Conservation (phyloP, 2,113 vertebrate genomes). For the Ictalurus furcatus region DNA sequence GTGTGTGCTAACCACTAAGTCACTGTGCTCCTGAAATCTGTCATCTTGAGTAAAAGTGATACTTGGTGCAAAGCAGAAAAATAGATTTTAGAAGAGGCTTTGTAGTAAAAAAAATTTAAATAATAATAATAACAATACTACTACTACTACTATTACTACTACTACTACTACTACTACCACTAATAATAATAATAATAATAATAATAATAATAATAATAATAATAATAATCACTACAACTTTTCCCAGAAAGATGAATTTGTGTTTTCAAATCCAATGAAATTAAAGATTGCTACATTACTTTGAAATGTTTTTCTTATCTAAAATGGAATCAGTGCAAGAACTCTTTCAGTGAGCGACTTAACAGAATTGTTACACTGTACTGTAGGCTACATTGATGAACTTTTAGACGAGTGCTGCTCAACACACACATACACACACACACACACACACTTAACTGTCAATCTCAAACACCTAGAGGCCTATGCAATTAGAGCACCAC, state of each 20-base stretch:
- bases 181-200: not conserved
- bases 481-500: constrained; percentile 9
- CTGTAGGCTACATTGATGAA: constrained; percentile 22
- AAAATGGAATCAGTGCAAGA: constrained; percentile 36
- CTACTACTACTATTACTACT: too few relatives aligned
- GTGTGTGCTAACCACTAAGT: too few relatives aligned
- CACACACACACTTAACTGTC: constrained; percentile 27
- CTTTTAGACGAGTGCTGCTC: constrained; percentile 18
- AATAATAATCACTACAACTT: not conserved
- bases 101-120: constrained; percentile 9
- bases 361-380: constrained; percentile 21
- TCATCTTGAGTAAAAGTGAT: constrained; percentile 32
- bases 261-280: constrained; percentile 26
- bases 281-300: constrained; percentile 5
- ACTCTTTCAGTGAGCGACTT: constrained; percentile 27
- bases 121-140: too few relatives aligned
- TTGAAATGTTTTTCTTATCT: constrained; percentile 22
- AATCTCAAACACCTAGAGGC: not conserved
- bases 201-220: not conserved
- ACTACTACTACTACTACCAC: too few relatives aligned
- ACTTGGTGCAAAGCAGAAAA: constrained; percentile 3
- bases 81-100: constrained; percentile 8
- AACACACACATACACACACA: constrained; percentile 7
- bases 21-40: not conserved
- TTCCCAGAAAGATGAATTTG: not conserved